A percentile compares a stretch with the other conserved stretches of the same genome.
phyloP scores from a whole-genome alignment of 2,113 vertebrate genomes.

The Etia nguti region DNA sequence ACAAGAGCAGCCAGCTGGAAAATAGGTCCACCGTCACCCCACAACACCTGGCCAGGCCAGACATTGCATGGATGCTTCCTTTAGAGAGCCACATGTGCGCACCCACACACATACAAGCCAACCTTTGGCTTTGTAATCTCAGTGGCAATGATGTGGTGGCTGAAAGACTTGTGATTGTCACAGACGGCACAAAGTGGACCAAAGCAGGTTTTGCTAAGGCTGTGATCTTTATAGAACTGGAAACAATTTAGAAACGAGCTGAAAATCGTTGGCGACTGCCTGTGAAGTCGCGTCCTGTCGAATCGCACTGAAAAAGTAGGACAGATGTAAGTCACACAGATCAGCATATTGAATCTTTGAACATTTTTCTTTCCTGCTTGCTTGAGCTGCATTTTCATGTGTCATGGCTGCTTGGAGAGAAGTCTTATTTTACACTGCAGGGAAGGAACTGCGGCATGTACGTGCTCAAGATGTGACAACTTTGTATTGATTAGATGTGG shows the following conservation, averaged over 20 bases:
- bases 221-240: conserved; percentile 11
- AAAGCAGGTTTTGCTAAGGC: not conserved
- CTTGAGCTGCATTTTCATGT: not conserved
- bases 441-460: not conserved
- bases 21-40: conserved; percentile 81
- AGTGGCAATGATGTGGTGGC: conserved; percentile 5
- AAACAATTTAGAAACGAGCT: not conserved
- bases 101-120: not conserved
- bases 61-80: conserved; percentile 42
- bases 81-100: conserved; percentile 12
- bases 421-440: not conserved
- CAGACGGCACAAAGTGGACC: conserved; percentile 8
- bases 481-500: not conserved
- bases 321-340: not conserved
- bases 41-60: conserved; percentile 53
- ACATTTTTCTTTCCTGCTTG: not conserved
- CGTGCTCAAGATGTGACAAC: not conserved
- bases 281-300: not conserved
- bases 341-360: not conserved
- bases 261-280: not conserved
- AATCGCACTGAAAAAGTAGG: not conserved
- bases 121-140: conserved; percentile 44
- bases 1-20: conserved; percentile 86
- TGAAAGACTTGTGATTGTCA: conserved; percentile 43
- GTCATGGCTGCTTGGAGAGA: not conserved